A percentile compares a stretch with the other conserved stretches of the same genome.
Conservation (phyloP, 2,888 invertebrate species). For the Cerastoderma edule region DNA sequence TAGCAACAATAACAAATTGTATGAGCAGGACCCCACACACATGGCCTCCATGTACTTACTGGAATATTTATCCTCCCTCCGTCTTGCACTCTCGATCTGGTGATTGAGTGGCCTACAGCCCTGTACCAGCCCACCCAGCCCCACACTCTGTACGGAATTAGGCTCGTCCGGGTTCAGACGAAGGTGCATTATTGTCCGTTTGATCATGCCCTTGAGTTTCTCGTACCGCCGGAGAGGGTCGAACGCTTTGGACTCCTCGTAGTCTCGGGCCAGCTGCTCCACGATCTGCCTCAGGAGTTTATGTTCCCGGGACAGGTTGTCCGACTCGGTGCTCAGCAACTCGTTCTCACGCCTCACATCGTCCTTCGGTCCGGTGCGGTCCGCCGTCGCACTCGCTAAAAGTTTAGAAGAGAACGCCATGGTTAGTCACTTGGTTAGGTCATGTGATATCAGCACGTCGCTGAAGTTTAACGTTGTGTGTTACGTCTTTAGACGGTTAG, state of each 20-base stretch:
- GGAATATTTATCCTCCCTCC: conserved; percentile 72
- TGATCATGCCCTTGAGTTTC: conserved; percentile 98
- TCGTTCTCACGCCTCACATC: conserved; percentile 74
- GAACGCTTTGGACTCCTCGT: conserved; percentile 95
- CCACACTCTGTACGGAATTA: conserved; percentile 50
- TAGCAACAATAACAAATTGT: too few relatives aligned
- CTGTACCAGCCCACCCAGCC: conserved; percentile 65
- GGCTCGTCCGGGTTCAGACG: conserved; percentile 73
- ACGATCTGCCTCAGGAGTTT: conserved; percentile 76
- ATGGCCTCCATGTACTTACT: too few relatives aligned
- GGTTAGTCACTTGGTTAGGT: conserved; percentile 17
- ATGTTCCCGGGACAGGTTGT: conserved; percentile 73
- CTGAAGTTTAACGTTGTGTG: too few relatives aligned
- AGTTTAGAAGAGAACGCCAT: conserved; percentile 68
- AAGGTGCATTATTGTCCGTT: conserved; percentile 84
- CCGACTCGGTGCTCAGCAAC: conserved; percentile 72
- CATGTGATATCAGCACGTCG: too few relatives aligned
- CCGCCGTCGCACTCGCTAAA: conserved; percentile 63
- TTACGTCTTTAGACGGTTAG: too few relatives aligned
- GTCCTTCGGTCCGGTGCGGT: conserved; percentile 59
- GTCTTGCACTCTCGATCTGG: conserved; percentile 70
- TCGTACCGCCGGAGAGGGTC: conserved; percentile 97
- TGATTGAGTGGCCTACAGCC: conserved; percentile 67
- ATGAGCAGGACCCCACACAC: too few relatives aligned
- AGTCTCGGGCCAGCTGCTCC: conserved; percentile 87